Conservation (phyloP, 2,113 vertebrate genomes). For the Pungitius pungitius region DNA sequence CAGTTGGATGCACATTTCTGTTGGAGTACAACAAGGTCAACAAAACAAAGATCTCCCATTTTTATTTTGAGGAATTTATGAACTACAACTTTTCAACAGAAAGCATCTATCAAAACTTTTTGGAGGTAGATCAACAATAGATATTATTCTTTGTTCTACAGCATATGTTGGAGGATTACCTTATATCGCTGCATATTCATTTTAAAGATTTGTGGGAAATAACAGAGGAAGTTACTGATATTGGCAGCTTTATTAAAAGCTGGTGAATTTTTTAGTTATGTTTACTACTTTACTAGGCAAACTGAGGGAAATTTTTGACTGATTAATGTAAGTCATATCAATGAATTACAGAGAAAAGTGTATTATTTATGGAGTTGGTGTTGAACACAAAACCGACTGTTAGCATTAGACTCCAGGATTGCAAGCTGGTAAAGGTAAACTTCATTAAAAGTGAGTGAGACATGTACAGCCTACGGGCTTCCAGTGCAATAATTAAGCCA, state of each 20-base stretch:
- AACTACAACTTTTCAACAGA: not conserved
- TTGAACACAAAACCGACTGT: not conserved
- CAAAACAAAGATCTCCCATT: not conserved
- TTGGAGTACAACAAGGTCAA: not conserved
- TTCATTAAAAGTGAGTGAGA: constrained; percentile 53
- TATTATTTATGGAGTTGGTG: not conserved
- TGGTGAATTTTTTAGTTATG: not conserved
- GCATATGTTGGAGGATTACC: not conserved
- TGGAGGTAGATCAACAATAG: not conserved
- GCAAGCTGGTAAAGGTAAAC: constrained; percentile 50
- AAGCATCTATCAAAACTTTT: not conserved
- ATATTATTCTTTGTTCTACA: not conserved
- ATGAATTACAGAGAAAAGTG: not conserved
- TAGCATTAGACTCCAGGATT: constrained; percentile 7
- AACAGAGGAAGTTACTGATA: not conserved
- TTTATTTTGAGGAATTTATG: not conserved
- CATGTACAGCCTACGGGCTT: constrained; percentile 59
- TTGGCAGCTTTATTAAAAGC: not conserved
- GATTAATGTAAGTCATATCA: not conserved
- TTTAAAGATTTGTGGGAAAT: not conserved
- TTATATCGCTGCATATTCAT: not conserved
- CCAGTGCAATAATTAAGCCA: constrained; percentile 52
- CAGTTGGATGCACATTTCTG: not conserved
- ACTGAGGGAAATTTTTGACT: not conserved
- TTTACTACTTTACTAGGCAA: not conserved